Conservation (phyloP, 1,140 invertebrate species). For the Chironomus tepperi region DNA sequence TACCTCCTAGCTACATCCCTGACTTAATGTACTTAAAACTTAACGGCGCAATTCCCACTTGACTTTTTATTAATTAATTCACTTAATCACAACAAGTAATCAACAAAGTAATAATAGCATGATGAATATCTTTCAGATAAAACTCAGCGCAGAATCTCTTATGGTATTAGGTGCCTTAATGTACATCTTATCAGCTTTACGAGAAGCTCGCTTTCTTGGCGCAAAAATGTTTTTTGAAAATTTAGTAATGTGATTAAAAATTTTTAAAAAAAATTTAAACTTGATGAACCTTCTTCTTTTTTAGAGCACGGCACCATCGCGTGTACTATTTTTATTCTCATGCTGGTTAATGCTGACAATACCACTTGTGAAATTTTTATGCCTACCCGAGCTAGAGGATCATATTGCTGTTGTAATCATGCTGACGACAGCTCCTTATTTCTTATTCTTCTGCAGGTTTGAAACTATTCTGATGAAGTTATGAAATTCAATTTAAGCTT, state of each 20-base stretch:
- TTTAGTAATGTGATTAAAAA: conserved; percentile 50
- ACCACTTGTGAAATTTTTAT: conserved; percentile 74
- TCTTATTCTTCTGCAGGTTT: conserved; percentile 95
- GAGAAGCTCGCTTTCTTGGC: conserved; percentile 76
- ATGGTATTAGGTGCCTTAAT: conserved; percentile 66
- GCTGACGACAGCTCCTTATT: conserved; percentile 91
- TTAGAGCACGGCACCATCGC: conserved; percentile 71
- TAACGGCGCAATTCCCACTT: too few species aligned
- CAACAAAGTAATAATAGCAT: too few species aligned
- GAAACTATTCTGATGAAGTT: neutral
- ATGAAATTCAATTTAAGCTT: neutral
- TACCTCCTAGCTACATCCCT: conserved; percentile 9
- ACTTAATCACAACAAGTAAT: too few species aligned
- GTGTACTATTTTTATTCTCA: conserved; percentile 90
- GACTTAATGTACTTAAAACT: too few species aligned
- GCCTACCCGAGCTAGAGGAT: conserved; percentile 78
- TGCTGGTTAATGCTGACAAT: conserved; percentile 78
- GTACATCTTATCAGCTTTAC: conserved; percentile 69
- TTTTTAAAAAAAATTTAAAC: conserved; percentile 3
- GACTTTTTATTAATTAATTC: too few species aligned
- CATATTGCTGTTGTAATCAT: conserved; percentile 87
- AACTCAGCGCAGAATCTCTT: conserved; percentile 57
- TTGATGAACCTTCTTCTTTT: conserved; percentile 25
- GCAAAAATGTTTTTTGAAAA: conserved; percentile 86
- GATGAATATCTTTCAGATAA: conserved; percentile 39